Percentiles rank a stretch among this genome's conserved stretches.
These are phyloP conservation scores for Phyllotreta cruciferae DNA, from an alignment of 2,888 invertebrate species.

Conservation along the genomic window DNA sequence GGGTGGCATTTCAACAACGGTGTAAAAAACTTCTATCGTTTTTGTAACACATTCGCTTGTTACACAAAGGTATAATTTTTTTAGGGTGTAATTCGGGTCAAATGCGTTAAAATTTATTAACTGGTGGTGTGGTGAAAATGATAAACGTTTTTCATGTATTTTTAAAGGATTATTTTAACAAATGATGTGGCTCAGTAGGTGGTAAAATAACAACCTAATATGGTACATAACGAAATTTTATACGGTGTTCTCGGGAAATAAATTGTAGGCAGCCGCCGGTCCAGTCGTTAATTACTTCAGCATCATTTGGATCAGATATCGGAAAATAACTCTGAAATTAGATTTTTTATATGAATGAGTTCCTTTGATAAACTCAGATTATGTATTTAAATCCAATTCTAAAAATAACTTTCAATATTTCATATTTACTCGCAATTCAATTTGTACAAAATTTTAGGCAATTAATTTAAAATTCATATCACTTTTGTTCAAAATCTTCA, in stretches of 20 bases:
- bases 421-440: too few relatives aligned
- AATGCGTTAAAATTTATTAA: slow-evolving; percentile 22
- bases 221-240: slow-evolving; percentile 15
- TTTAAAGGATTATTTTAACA: slow-evolving; percentile 22
- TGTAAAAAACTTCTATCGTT: slow-evolving; percentile 18
- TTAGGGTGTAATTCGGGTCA: slow-evolving; percentile 20
- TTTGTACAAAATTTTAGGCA: too few relatives aligned
- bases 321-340: background rate
- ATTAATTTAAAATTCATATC: too few relatives aligned
- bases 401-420: too few relatives aligned
- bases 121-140: slow-evolving; percentile 17
- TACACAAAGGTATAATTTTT: slow-evolving; percentile 18
- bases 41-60: slow-evolving; percentile 17
- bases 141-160: slow-evolving; percentile 25
- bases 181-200: slow-evolving; percentile 19
- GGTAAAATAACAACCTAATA: slow-evolving; percentile 22
- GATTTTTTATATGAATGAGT: too few relatives aligned
- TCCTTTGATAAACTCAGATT: too few relatives aligned
- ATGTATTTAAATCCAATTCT: too few relatives aligned
- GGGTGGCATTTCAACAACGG: background rate
- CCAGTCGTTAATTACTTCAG: slow-evolving; percentile 6
- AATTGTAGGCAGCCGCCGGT: slow-evolving; percentile 11
- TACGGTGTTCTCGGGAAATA: slow-evolving; percentile 2
- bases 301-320: slow-evolving; percentile 6
- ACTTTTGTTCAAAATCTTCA: too few relatives aligned